Percentiles rank a stretch among this genome's conserved stretches.
phyloP scores from a whole-genome alignment of 2,113 vertebrate species.

The Sciurus niger region DNA sequence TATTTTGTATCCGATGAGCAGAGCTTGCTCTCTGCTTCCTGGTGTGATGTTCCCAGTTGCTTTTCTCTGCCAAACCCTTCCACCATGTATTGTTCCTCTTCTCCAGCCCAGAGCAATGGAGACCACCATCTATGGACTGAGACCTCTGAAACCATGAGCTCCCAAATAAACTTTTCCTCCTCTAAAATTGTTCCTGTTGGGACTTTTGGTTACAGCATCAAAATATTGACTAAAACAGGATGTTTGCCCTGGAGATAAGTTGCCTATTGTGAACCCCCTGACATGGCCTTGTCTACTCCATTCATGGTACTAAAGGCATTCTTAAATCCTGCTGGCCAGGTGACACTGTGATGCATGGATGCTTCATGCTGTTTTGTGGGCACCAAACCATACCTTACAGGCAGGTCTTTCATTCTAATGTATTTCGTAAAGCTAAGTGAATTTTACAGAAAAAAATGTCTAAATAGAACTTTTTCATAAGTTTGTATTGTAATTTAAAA shows the following conservation, averaged over 20 bases:
- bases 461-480: background rate
- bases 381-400: conserved; percentile 19
- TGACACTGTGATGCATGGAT: background rate
- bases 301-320: background rate
- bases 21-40: no score
- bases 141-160: no score
- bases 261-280: background rate
- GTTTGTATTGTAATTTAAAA: conserved; percentile 6
- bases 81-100: no score
- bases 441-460: background rate
- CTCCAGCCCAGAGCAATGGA: no score
- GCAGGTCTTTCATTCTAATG: conserved; percentile 9
- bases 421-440: conserved; percentile 4
- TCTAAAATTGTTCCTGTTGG: no score
- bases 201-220: no score
- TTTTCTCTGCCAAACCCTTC: no score
- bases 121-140: no score
- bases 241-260: background rate
- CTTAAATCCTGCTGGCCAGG: background rate
- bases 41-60: no score
- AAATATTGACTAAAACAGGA: no score
- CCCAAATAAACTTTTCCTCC: no score
- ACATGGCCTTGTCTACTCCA: background rate
- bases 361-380: background rate
- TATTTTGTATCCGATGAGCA: no score